Evolutionary conservation across 2,113 vertebrate genomes (phyloP), one percentile per base, ranked within the genome.

Genomic region (Castor canadensis): DNA sequence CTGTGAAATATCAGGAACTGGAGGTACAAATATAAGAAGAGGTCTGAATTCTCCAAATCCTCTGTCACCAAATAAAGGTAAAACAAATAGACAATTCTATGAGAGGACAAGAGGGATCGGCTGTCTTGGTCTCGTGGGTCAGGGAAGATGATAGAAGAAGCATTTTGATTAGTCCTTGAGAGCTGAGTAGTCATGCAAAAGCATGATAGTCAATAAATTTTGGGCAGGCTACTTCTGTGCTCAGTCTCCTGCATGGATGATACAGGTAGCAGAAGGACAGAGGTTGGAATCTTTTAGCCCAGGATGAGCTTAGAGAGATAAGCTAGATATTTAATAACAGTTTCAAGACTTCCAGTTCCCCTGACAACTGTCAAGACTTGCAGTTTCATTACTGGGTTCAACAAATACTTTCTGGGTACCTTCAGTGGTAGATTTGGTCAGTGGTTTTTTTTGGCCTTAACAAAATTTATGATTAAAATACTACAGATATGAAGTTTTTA

Each of bases 311-410:
- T 54, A 86, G n/a, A 52, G 47, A 84, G 26, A 64, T 38, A 54
- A 6, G 1, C 60, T 72, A 11, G n/a, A 77, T 77, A 86, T 45
- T 91, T 49, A 92, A 28, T 52, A 95, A 77, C 12, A 87, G 32
- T 90, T 60, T 76, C 35, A 91, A 83, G 45, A 58, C 5, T 83
- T 87, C 10, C 20, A 86, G 26, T 92, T 97, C 15, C 86, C 28
- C 6, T 13, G 43, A 83, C 17, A 81, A 38, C 19, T 30, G 35
- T 79, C 16, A 47, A 76, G 40, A 92, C 64, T 85, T 64, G 13
- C 38, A 69, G n/a, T 72, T 81, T 22, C 47, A 87, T 60, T 67
- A 71, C 0, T 38, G 24, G 58, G 80, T 9, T 49, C 12, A 87
- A 81, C 56, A 93, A 54, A 66, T 47, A 77, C n/a, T 67, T 82